Evolutionary conservation across 2,797 vertebrate genomes (phyloP).

Genomic region (Clarias pachynema): DNA sequence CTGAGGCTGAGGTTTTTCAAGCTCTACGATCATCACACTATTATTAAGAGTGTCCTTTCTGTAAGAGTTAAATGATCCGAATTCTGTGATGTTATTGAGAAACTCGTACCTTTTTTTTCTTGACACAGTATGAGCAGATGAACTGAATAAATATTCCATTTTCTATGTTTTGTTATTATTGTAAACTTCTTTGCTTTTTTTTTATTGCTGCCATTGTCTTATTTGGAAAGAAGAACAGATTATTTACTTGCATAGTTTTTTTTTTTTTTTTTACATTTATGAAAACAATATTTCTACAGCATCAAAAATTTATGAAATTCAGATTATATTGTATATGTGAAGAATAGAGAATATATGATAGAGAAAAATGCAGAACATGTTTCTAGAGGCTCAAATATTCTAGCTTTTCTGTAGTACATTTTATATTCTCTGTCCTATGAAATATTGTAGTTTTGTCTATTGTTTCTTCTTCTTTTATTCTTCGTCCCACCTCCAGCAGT

Average conservation of each 20-base stretch:
- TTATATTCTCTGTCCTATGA: slow-evolving; percentile 53
- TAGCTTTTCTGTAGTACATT: slow-evolving; percentile 67
- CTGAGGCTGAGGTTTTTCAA: background rate
- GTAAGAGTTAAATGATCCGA: slow-evolving; percentile 12
- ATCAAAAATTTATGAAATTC: slow-evolving; percentile 90
- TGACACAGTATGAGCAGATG: slow-evolving; percentile 48
- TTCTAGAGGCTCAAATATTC: slow-evolving; percentile 27
- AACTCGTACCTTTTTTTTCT: slow-evolving; percentile 22
- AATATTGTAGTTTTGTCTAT: slow-evolving; percentile 61
- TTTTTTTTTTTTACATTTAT: slow-evolving; percentile 86
- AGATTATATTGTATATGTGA: slow-evolving; percentile 91
- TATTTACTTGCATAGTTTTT: slow-evolving; percentile 91
- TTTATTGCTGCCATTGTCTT: slow-evolving; percentile 78
- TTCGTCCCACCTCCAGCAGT: slow-evolving; percentile 75
- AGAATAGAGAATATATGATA: slow-evolving; percentile 86
- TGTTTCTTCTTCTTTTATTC: slow-evolving; percentile 63
- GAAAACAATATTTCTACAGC: slow-evolving; percentile 78
- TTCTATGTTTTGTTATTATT: slow-evolving; percentile 53
- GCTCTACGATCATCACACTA: background rate
- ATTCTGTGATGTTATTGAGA: slow-evolving; percentile 26
- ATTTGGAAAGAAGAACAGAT: slow-evolving; percentile 87
- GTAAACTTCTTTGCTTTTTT: slow-evolving; percentile 77
- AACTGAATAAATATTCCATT: slow-evolving; percentile 58
- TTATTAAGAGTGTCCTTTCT: slow-evolving; percentile 9
- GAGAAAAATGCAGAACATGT: slow-evolving; percentile 79